Conservation (phyloP, 2,113 vertebrate species). For the Serinus canaria region DNA sequence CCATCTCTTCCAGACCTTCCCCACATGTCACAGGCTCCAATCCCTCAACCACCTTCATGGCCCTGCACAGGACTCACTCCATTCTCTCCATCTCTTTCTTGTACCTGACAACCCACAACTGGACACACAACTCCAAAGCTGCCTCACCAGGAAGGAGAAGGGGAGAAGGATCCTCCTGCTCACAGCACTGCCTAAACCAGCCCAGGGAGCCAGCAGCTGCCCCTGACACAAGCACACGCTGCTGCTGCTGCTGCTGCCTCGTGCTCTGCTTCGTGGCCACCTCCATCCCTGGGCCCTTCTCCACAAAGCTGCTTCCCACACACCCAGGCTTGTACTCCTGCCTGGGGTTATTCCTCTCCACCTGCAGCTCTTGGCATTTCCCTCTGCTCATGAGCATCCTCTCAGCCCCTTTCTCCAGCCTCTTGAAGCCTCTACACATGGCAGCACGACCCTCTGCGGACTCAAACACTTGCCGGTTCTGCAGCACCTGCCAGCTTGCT, state of each 20-base stretch:
- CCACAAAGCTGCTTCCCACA: not conserved
- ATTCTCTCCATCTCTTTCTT: not conserved
- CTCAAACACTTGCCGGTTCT: not conserved
- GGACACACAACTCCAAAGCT: not conserved
- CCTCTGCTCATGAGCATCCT: not conserved
- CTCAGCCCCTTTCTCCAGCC: not conserved
- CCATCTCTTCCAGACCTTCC: not conserved
- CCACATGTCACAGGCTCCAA: not conserved
- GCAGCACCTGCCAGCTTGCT: not conserved
- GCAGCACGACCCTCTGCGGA: not conserved
- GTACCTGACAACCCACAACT: fast-evolving
- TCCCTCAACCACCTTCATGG: fast-evolving
- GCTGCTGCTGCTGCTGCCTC: not conserved
- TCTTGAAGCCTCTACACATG: not conserved
- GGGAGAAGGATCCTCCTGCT: not conserved
- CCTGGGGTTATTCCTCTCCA: not conserved
- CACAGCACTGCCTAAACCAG: not conserved
- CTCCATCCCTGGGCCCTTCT: not conserved
- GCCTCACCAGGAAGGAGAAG: not conserved
- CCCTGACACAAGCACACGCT: not conserved
- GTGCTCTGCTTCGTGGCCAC: fast-evolving
- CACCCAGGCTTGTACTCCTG: not conserved
- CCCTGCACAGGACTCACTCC: not conserved
- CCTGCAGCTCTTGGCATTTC: not conserved
- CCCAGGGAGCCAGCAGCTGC: not conserved